Conservation (phyloP, 2,888 invertebrate species). For the Stomorhina lunata region DNA sequence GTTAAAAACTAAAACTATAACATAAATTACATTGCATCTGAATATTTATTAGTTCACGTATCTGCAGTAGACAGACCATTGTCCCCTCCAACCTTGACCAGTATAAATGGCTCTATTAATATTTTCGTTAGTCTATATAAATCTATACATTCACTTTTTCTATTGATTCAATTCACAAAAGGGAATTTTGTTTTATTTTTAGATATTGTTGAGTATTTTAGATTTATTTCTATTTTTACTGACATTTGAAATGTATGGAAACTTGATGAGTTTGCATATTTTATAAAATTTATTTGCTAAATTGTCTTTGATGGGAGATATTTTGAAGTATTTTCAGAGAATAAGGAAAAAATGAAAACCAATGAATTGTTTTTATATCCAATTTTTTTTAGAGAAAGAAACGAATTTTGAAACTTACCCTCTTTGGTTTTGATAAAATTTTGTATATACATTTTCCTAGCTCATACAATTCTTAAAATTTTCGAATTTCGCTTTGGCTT, state of each 20-base stretch:
- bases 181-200: constrained; percentile 4
- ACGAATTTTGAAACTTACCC: background rate
- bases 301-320: background rate
- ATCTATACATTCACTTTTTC: constrained; percentile 6
- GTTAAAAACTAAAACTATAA: background rate
- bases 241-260: background rate
- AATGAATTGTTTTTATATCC: background rate
- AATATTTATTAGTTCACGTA: no score
- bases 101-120: no score
- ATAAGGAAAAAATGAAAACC: background rate
- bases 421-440: no score
- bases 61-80: no score
- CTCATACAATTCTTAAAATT: no score
- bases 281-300: background rate
- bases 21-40: no score
- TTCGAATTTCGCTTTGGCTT: background rate
- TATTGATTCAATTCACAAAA: constrained; percentile 35
- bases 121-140: no score
- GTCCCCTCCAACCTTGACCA: no score
- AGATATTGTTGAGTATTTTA: background rate
- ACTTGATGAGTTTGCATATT: constrained; percentile 25
- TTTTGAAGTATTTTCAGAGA: background rate
- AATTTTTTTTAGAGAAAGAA: background rate
- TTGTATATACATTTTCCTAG: no score
- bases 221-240: background rate